Percentiles rank a stretch among this genome's conserved stretches.
These are phyloP conservation scores for Glossophaga mutica DNA, from an alignment of 2,797 vertebrate genomes.

Conservation along the genomic window DNA sequence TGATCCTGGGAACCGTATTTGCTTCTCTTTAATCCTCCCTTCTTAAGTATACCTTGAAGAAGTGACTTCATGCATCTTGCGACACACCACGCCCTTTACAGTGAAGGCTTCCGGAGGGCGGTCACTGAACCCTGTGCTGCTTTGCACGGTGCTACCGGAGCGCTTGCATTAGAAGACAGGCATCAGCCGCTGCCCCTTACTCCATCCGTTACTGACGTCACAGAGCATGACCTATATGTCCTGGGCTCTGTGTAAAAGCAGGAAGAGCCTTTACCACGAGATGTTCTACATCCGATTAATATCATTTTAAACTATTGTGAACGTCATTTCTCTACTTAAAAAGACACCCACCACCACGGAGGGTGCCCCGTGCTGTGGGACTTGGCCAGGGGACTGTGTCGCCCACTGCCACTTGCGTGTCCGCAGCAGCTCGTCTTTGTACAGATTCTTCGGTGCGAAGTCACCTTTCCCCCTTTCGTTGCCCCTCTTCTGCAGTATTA, in stretches of 20 bases:
- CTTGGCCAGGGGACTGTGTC: neutral
- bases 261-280: neutral
- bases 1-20: neutral
- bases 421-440: neutral
- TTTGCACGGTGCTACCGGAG: neutral
- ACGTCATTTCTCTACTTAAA: neutral
- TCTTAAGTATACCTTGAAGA: slow-evolving; percentile 22
- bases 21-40: slow-evolving; percentile 55
- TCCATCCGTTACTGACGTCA: neutral
- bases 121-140: slow-evolving; percentile 25
- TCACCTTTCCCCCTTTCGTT: neutral
- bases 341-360: neutral
- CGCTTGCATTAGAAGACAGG: neutral
- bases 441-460: neutral
- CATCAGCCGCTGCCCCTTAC: neutral
- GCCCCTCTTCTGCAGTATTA: neutral
- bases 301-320: neutral
- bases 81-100: slow-evolving; percentile 67
- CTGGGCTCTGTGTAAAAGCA: neutral
- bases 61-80: slow-evolving; percentile 63
- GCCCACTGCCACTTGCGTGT: neutral
- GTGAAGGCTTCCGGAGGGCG: slow-evolving; percentile 41
- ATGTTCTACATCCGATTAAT: neutral
- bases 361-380: neutral
- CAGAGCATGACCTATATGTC: neutral